phyloP scores from a whole-genome alignment of 35 echinoderm and acorn worm species.

The Hemicentrotus pulcherrimus region DNA sequence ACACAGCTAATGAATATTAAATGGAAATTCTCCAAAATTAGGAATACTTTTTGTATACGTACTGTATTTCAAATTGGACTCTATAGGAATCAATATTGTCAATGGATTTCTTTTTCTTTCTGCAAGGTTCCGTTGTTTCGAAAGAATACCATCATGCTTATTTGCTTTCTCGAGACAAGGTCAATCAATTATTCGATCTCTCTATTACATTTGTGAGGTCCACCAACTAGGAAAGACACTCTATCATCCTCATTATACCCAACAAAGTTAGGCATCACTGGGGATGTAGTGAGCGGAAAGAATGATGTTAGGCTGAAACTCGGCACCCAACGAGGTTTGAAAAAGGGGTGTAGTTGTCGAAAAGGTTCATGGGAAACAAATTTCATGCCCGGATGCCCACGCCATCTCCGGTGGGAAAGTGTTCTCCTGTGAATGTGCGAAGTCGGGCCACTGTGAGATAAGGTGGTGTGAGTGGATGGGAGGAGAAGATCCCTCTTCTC shows the following conservation, averaged over 20 bases:
- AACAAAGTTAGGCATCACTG: neutral
- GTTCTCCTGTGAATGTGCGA: neutral
- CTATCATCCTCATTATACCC: neutral
- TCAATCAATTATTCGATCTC: neutral
- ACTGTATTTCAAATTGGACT: too few species aligned
- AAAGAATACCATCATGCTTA: too few species aligned
- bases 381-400: neutral
- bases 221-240: neutral
- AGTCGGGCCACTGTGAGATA: neutral
- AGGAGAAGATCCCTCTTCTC: neutral
- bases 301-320: neutral
- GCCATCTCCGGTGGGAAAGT: neutral
- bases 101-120: too few species aligned
- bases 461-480: neutral
- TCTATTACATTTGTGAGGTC: conserved; percentile 3
- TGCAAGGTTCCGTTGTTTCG: too few species aligned
- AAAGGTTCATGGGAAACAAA: neutral
- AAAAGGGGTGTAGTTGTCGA: neutral
- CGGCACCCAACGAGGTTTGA: neutral
- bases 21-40: too few species aligned
- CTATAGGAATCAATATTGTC: too few species aligned
- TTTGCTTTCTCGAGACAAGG: neutral
- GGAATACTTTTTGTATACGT: too few species aligned
- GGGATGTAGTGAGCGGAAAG: neutral
- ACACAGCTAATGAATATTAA: too few species aligned